Base-by-base conservation (phyloP, 2,797 vertebrate species). In the Anguilla anguilla region DNA sequence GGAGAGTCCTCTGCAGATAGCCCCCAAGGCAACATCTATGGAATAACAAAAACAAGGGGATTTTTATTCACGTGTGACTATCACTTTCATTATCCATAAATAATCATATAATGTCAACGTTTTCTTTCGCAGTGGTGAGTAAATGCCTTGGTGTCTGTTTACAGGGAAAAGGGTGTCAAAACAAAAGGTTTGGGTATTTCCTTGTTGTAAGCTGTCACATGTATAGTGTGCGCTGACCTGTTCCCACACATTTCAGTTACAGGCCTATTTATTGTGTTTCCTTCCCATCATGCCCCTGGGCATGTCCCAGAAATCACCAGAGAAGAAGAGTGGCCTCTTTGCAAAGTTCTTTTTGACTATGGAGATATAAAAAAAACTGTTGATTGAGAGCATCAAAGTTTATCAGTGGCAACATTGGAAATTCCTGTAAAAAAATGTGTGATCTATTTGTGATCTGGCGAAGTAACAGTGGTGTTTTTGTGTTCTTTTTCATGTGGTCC, bases 191-290 rank as follows among this genome's bases (percentile, higher is more conserved):
- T 82, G 43, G 46, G 79, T 46, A 82, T 25, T 82, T 82, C 46
- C 79, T 82, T 25, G 25, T 51, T 51, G 46, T n/a, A 46, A n/a
- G 43, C 46, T 82, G 46, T n/a, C 79, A n/a, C 79, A 82, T 3
- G 46, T 82, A 82, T 51, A 87, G 88, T 88, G 86, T 89, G 85
- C 67, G 90, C 89, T 89, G 87, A 15, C 83, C 67, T 25, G 81
- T 96, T 93, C 90, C 93, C 92, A 95, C 89, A 92, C 91, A 86
- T 90, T 90, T 87, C 87, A 89, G 88, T 91, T 87, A 88, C 91
- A 92, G 91, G 91, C 89, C 87, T 92, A 88, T 92, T 92, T 79
- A 93, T 94, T 89, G 0, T 85, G 86, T 95, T 95, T 94, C 87
- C 43, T 61, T 53, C 19, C 92, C 92, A 90, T 94, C 89, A 88